A percentile compares a stretch with the other conserved stretches of the same genome.
These are phyloP conservation scores for Bombus terrestris DNA, from an alignment of 1,140 invertebrate species.

Conservation along the genomic window DNA sequence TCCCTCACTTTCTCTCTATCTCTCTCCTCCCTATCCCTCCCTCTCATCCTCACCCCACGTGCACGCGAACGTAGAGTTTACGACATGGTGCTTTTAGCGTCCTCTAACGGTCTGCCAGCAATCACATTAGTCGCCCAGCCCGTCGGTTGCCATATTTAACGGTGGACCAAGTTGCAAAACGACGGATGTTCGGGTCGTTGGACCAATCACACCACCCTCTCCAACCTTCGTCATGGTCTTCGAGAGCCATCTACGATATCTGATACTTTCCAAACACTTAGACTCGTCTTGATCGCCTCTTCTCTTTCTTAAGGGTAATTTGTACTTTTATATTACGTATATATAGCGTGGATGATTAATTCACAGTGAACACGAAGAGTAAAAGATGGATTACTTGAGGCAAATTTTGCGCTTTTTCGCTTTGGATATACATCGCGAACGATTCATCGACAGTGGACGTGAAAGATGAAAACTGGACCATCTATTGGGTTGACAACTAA, in stretches of 20 bases:
- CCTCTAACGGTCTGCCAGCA: conserved; percentile 71
- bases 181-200: conserved; percentile 65
- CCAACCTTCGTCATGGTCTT: conserved; percentile 18
- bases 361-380: too few relatives aligned
- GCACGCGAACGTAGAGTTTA: conserved; percentile 62
- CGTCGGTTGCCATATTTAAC: conserved; percentile 70
- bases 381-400: too few relatives aligned
- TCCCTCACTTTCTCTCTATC: conserved; percentile 1
- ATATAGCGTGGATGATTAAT: too few relatives aligned
- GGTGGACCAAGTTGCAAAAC: conserved; percentile 67
- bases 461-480: too few relatives aligned
- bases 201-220: conserved; percentile 49
- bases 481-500: too few relatives aligned
- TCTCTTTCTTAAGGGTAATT: neutral
- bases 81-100: conserved; percentile 71
- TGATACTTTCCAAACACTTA: conserved; percentile 3
- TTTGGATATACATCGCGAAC: too few relatives aligned
- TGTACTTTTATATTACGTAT: too few relatives aligned
- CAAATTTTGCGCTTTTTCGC: too few relatives aligned
- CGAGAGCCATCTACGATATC: conserved; percentile 34
- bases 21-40: neutral
- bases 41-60: neutral
- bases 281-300: neutral
- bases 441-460: too few relatives aligned
- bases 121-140: conserved; percentile 70